Evolutionary conservation across 2,888 invertebrate genomes (phyloP).

Genomic region (Hemistola chrysoprasaria): DNA sequence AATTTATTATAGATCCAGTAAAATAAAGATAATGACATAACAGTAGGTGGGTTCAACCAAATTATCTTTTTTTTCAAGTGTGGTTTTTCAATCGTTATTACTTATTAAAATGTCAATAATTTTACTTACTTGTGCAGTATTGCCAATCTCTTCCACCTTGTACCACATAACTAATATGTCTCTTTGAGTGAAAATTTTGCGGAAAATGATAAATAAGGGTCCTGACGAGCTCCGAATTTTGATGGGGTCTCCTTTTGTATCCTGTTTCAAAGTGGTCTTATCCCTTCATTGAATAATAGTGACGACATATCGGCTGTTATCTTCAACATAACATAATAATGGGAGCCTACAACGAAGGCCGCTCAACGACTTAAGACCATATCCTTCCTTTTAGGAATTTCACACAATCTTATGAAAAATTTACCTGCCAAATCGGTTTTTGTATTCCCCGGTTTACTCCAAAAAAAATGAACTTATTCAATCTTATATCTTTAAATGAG

Average conservation of each 20-base stretch:
- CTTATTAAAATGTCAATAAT: too few species aligned
- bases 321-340: conserved; percentile 46
- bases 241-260: conserved; percentile 73
- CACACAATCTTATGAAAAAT: too few species aligned
- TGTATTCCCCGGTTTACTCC: too few species aligned
- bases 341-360: conserved; percentile 38
- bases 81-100: too few species aligned
- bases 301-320: conserved; percentile 50
- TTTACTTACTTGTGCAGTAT: too few species aligned
- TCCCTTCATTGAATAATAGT: conserved; percentile 65
- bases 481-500: too few species aligned
- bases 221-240: conserved; percentile 69
- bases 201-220: conserved; percentile 75
- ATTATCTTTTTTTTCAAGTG: too few species aligned
- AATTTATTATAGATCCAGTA: too few species aligned
- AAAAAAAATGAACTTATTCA: too few species aligned
- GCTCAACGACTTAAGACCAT: background rate
- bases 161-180: conserved; percentile 46
- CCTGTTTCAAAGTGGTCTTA: conserved; percentile 76
- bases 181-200: conserved; percentile 70
- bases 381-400: background rate
- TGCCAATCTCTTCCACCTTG: conserved; percentile 25
- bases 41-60: too few species aligned
- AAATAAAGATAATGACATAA: too few species aligned
- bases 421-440: too few species aligned